Percentiles rank a stretch among this genome's conserved stretches.
phyloP scores from a whole-genome alignment of 2,888 invertebrate species.

The Athetis lepigone region DNA sequence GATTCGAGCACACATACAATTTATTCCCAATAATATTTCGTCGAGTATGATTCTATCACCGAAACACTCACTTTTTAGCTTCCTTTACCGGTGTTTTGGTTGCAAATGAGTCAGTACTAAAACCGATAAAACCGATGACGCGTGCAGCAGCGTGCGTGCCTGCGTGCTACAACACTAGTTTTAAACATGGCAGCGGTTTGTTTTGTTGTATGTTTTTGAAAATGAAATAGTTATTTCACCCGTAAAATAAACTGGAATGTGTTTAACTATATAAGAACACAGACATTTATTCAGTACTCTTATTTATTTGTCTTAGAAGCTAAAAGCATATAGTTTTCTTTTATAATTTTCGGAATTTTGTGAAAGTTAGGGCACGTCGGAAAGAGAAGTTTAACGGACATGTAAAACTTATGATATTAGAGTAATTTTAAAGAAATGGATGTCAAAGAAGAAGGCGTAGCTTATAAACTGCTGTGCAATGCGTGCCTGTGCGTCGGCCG shows the following conservation, averaged over 20 bases:
- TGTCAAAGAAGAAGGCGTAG: slow-evolving; percentile 63
- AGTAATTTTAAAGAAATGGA: slow-evolving; percentile 66
- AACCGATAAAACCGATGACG: slow-evolving; percentile 17
- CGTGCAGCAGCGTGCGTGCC: not conserved
- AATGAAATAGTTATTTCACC: not conserved
- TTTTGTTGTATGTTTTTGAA: slow-evolving; percentile 53
- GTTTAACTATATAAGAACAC: not conserved
- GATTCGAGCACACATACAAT: too few species aligned
- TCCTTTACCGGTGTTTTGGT: slow-evolving; percentile 13
- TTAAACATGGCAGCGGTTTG: slow-evolving; percentile 57
- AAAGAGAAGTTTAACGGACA: too few species aligned
- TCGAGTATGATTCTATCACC: too few species aligned
- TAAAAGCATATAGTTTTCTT: not conserved
- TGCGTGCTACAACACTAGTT: slow-evolving; percentile 42
- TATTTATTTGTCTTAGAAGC: not conserved
- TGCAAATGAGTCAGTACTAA: not conserved
- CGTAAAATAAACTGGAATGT: not conserved
- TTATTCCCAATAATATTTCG: too few species aligned
- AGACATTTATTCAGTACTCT: not conserved
- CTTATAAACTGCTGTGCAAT: slow-evolving; percentile 76
- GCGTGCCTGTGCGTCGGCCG: slow-evolving; percentile 81
- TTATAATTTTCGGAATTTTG: not conserved
- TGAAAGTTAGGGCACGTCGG: slow-evolving; percentile 43
- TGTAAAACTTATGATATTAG: slow-evolving; percentile 3
- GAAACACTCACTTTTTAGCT: too few species aligned